These are phyloP conservation scores for Limenitis camilla DNA, from an alignment of 2,888 invertebrate species.

Conservation along the genomic window DNA sequence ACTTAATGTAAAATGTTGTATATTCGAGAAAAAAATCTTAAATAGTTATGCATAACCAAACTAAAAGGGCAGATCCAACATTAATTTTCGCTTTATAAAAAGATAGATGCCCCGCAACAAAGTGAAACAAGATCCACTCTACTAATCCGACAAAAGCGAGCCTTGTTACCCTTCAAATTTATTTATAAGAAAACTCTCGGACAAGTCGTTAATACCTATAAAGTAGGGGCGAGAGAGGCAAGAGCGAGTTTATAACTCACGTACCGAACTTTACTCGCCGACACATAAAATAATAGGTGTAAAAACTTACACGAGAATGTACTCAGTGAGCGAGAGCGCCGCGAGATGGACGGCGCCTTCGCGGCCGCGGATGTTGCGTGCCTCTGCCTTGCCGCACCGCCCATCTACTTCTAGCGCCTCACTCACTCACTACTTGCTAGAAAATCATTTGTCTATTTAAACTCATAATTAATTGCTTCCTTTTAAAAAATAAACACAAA, in stretches of 20 bases:
- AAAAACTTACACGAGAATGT: constrained; percentile 75
- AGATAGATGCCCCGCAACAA: constrained; percentile 68
- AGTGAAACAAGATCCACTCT: constrained; percentile 75
- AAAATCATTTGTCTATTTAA: constrained; percentile 13
- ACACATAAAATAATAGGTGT: constrained; percentile 76
- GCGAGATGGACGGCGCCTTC: constrained; percentile 62
- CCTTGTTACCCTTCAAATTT: constrained; percentile 76
- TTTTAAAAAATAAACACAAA: constrained; percentile 20
- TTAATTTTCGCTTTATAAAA: constrained; percentile 61
- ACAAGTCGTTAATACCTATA: constrained; percentile 76
- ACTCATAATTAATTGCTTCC: background rate
- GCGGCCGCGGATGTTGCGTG: constrained; percentile 24
- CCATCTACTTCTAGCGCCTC: constrained; percentile 24
- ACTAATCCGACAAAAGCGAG: constrained; percentile 75
- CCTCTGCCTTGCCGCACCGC: constrained; percentile 27
- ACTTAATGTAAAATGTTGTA: no score
- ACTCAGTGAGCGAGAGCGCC: constrained; percentile 69
- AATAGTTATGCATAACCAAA: no score
- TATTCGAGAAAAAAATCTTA: no score
- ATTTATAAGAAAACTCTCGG: constrained; percentile 76
- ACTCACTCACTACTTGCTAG: background rate
- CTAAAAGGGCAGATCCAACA: constrained; percentile 25
- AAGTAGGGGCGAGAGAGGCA: constrained; percentile 75
- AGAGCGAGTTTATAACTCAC: constrained; percentile 75
- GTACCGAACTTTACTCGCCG: constrained; percentile 75